phyloP scores from a whole-genome alignment of 2,113 vertebrate genomes.

The Philantomba maxwellii region DNA sequence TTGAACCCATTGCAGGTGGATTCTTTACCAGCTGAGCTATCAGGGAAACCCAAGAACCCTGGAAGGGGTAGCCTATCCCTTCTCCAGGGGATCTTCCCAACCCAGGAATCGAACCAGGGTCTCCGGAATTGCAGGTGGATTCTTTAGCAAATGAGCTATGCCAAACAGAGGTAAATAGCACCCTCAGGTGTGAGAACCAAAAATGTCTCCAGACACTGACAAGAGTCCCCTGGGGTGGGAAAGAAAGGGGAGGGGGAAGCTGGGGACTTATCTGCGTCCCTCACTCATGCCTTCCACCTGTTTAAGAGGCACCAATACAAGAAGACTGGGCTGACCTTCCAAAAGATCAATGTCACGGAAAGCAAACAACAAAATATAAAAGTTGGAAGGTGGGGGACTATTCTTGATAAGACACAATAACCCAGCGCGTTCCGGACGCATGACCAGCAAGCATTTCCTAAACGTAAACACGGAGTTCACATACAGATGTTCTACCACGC shows the following conservation, averaged over 20 bases:
- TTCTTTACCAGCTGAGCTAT: background rate
- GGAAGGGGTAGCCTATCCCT: background rate
- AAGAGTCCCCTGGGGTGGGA: background rate
- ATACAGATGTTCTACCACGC: background rate
- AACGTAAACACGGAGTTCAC: too few relatives aligned
- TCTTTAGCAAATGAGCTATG: background rate
- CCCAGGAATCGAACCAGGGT: background rate
- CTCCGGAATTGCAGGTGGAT: background rate
- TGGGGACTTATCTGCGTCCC: accelerated
- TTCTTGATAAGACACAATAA: background rate
- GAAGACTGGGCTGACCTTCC: background rate
- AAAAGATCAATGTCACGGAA: background rate
- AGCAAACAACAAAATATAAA: background rate
- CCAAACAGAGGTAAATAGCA: background rate
- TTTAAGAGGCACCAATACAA: background rate
- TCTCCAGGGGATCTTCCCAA: background rate
- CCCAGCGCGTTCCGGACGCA: accelerated
- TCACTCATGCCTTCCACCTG: background rate
- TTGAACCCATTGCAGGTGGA: background rate
- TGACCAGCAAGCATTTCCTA: background rate
- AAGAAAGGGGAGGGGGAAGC: background rate
- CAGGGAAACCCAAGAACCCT: background rate
- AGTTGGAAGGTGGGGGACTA: background rate
- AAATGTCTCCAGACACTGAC: background rate
- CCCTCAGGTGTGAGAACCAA: background rate